Base-by-base conservation (phyloP, 2,113 vertebrate genomes). In the Eudyptes chrysolophus region DNA sequence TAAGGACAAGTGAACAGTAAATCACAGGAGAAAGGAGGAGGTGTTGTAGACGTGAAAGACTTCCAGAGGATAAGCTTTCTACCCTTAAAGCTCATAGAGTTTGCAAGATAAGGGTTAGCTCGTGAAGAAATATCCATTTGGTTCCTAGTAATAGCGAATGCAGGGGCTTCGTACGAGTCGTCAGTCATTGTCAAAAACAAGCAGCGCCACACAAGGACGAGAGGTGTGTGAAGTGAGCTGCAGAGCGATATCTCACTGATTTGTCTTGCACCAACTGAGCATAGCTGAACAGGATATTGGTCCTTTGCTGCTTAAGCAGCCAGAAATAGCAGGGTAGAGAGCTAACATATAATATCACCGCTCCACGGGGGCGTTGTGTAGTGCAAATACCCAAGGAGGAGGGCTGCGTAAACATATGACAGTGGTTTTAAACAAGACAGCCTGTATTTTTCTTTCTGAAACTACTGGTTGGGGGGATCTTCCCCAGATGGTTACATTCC, bases 261-360 rank as follows among this genome's bases (percentile, higher is more conserved):
- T n/a, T 13, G 87, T 48, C 64, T 9, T 69, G 69, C 90, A 76
- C 87, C 95, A 72, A 1, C 79, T 22, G 94, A 94, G 89, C 92
- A 17, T 20, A 84, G 51, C 87, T 51, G 64, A 84, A 6, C 1
- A 30, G 89, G 89, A 82, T 89, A 44, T 93, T 83, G 87, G 54
- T 83, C 58, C 91, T 95, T 85, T 85, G 91, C 95, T 93, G 93
- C 90, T 90, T 90, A 86, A 90, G 87, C 91, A 93, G 92, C 87
- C 95, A 95, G 82, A 86, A 96, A 93, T 94, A 90, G 64, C 92
- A 94, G 94, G 87, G 66, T 51, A 65, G 85, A 58, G 88, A 93
- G 78, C 7, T 54, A 94, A 88, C 51, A 1, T 60, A 2, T 94
- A 90, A 94, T 61, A 93, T 94, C 77, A 32, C 46, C 2, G 19